Percentiles rank a stretch among this genome's conserved stretches.
phyloP scores from a whole-genome alignment of 64 coral and sea anemone species.

The Catalaphyllia jardinei region DNA sequence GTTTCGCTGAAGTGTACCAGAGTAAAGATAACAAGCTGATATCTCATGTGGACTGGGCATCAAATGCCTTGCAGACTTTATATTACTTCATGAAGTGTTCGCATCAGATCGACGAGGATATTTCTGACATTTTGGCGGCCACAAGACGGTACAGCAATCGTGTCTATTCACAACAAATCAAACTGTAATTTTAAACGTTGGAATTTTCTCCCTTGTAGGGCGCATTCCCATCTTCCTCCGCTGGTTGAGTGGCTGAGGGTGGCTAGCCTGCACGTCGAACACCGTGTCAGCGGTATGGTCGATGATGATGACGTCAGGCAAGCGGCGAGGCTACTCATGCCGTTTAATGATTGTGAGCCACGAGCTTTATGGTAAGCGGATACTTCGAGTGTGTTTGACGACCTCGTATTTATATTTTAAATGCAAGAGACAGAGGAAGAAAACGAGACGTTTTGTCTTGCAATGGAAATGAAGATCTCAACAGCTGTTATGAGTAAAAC shows the following conservation, averaged over 20 bases:
- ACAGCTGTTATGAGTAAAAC: no score
- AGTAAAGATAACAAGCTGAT: constrained; percentile 82
- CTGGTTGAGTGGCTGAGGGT: constrained; percentile 83
- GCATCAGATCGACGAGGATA: constrained; percentile 64
- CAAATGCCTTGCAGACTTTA: constrained; percentile 61
- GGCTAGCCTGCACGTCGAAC: constrained; percentile 53
- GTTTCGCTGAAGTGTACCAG: constrained; percentile 55
- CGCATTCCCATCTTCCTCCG: constrained; percentile 73
- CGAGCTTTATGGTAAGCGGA: constrained; percentile 55
- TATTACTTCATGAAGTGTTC: constrained; percentile 82
- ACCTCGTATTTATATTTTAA: no score
- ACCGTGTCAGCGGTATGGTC: constrained; percentile 60
- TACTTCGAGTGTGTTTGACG: neutral
- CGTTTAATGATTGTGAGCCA: constrained; percentile 71
- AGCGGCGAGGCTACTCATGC: constrained; percentile 79
- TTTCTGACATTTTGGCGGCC: constrained; percentile 56
- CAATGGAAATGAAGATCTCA: no score
- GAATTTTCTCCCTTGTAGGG: constrained; percentile 4
- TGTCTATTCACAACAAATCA: neutral
- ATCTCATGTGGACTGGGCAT: constrained; percentile 65
- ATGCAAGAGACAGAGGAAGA: neutral
- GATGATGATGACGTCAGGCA: constrained; percentile 95
- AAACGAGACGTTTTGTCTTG: neutral
- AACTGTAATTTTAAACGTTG: neutral
- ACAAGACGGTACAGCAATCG: constrained; percentile 45